Percentiles rank a stretch among this genome's conserved stretches.
Evolutionary conservation across 2,113 vertebrate species (phyloP).

Genomic region (cattle (Bos taurus)): DNA sequence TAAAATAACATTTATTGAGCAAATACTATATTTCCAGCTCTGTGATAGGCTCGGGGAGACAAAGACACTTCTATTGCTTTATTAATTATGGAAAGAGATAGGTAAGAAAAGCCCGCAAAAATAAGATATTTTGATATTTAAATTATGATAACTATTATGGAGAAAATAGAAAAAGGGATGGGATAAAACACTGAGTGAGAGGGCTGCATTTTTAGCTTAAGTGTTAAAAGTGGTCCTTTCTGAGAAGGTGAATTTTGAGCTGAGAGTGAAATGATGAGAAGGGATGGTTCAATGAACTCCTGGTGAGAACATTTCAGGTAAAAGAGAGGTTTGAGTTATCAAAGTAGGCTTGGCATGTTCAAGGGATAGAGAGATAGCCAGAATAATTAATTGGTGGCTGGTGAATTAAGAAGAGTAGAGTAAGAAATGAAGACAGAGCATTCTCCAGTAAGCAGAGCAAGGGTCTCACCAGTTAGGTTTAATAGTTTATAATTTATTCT

Average conservation of each 20-base stretch:
- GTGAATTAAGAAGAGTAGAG: not conserved
- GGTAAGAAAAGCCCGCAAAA: not conserved
- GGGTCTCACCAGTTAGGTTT: not conserved
- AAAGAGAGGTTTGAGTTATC: not conserved
- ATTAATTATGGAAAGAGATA: not conserved
- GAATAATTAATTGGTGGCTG: not conserved
- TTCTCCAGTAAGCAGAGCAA: not conserved
- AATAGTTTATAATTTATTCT: not conserved
- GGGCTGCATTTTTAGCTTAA: not conserved
- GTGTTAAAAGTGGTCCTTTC: not conserved
- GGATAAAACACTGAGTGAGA: not conserved
- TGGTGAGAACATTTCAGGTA: not conserved
- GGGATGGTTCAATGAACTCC: not conserved
- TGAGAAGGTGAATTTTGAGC: not conserved
- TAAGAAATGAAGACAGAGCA: not conserved
- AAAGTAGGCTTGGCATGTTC: not conserved
- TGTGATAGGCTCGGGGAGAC: not conserved
- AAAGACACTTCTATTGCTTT: not conserved
- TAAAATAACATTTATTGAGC: not conserved
- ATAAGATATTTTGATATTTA: not conserved
- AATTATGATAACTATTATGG: not conserved
- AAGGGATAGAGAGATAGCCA: not conserved
- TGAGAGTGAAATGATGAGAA: not conserved
- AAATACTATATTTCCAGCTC: not conserved
- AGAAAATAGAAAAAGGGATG: not conserved